These are phyloP conservation scores for Drosophila saltans DNA, from an alignment of 1,140 invertebrate species.

Conservation along the genomic window DNA sequence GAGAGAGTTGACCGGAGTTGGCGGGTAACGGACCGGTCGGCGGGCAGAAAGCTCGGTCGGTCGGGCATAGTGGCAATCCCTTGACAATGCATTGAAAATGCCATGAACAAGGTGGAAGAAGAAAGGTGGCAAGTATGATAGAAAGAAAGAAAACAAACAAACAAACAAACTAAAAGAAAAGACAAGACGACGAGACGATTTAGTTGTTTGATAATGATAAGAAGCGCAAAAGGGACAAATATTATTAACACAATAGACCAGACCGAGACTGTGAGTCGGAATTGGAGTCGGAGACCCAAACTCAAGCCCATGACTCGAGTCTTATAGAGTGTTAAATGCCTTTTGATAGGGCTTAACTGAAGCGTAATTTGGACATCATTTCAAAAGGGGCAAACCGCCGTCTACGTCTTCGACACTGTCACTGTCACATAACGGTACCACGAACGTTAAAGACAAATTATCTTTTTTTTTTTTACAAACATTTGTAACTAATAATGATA, in stretches of 20 bases:
- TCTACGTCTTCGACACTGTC: background rate
- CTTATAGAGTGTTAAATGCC: conserved; percentile 11
- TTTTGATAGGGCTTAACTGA: conserved; percentile 6
- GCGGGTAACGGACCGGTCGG: background rate
- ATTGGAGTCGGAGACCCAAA: background rate
- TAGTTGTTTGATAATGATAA: conserved; percentile 10
- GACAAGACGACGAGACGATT: conserved; percentile 7
- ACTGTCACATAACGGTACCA: conserved; percentile 3
- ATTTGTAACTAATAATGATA: background rate
- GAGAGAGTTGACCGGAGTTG: background rate
- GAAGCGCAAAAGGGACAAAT: background rate
- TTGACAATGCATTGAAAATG: conserved; percentile 22
- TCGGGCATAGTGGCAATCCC: background rate
- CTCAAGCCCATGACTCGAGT: background rate
- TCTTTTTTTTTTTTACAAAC: background rate
- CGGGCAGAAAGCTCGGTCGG: too few species aligned
- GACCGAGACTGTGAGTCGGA: background rate
- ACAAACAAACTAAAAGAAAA: conserved; percentile 12
- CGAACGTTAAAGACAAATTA: background rate
- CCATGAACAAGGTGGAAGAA: conserved; percentile 11
- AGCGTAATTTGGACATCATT: conserved; percentile 8
- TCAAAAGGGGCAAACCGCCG: conserved; percentile 1
- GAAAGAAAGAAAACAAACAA: conserved; percentile 17
- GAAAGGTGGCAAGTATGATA: conserved; percentile 3
- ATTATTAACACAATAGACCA: conserved; percentile 8